Evolutionary conservation across 2,113 vertebrate species (phyloP).

Genomic region (Diglossa brunneiventris): DNA sequence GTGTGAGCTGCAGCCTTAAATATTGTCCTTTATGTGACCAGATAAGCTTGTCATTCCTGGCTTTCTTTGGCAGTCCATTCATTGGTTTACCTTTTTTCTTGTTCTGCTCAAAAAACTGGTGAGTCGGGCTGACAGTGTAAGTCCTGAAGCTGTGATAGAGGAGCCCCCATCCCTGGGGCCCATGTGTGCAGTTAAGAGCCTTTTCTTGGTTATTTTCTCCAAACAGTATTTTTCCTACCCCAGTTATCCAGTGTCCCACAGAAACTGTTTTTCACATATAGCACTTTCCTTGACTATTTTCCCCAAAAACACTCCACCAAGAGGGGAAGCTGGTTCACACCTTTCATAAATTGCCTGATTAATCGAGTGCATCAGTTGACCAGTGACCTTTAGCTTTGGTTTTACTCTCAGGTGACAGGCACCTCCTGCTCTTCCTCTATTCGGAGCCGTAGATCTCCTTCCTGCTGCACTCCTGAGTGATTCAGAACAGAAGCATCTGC

Average conservation of each 20-base stretch:
- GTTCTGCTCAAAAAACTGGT: background rate
- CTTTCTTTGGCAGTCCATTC: background rate
- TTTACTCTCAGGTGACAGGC: background rate
- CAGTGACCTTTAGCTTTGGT: background rate
- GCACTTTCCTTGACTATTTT: background rate
- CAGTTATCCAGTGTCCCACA: background rate
- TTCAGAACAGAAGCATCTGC: background rate
- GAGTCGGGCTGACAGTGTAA: background rate
- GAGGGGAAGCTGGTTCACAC: background rate
- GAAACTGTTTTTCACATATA: background rate
- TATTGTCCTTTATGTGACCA: background rate
- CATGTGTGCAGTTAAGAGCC: background rate
- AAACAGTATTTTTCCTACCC: background rate
- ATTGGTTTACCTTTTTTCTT: background rate
- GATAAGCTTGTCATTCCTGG: background rate
- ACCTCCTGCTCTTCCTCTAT: background rate
- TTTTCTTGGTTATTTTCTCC: background rate
- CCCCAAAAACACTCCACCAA: background rate
- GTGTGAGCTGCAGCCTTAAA: background rate
- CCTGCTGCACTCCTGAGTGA: fast-evolving
- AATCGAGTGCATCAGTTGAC: background rate
- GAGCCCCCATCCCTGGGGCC: background rate
- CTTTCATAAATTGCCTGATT: background rate
- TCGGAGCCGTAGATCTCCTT: background rate
- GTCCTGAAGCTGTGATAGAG: background rate